Base-by-base conservation (phyloP, 2,888 invertebrate genomes). In the Stenichneumon culpator region DNA sequence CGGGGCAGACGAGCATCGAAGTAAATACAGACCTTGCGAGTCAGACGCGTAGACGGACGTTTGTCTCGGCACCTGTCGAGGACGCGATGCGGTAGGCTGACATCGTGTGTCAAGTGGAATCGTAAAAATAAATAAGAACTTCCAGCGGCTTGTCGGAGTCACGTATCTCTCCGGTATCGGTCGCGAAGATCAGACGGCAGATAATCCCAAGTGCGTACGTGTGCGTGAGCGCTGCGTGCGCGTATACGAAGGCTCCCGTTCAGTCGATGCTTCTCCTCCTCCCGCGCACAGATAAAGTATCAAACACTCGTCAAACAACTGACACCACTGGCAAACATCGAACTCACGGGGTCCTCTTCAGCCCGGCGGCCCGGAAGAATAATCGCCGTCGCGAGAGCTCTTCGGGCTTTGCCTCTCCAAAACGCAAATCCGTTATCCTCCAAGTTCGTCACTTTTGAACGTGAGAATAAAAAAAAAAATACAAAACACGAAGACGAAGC, bases 151-250 rank as follows among this genome's bases (percentile, higher is more conserved):
- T 3, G 47, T 7, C 4, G 68, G 14, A 28, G 28, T 25, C 52
- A 39, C 52, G 39, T 80, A 70, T 57, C 47, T 83, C 22, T 63
- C 36, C 11, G 32, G 70, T 67, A 85, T 80, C 83, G 68, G 72
- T 77, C 75, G 73, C 52, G 80, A 86, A 79, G 75, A 82, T 85
- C 83, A 52, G 54, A 70, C 47, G 50, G 44, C 32, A 60, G 79
- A 83, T 85, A 85, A 85, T 85, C 79, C 44, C 75, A 68, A 67
- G 67, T 39, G 54, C 54, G 67, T 28, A 28, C 5, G 39, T 39
- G 39, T 39, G 39, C 39, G 39, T 16, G 16, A 44, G 44, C 0
- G 44, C 44, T 3, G 44, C 28, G 57, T 14, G 57, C 22, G 22
- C 25, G 57, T 16, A 16, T 28, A 32, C 28, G 60, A 52, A 1